A percentile compares a stretch with the other conserved stretches of the same genome.
These are phyloP conservation scores for Helicorthomorpha holstii DNA, from an alignment of 1,140 invertebrate genomes.

Conservation along the genomic window DNA sequence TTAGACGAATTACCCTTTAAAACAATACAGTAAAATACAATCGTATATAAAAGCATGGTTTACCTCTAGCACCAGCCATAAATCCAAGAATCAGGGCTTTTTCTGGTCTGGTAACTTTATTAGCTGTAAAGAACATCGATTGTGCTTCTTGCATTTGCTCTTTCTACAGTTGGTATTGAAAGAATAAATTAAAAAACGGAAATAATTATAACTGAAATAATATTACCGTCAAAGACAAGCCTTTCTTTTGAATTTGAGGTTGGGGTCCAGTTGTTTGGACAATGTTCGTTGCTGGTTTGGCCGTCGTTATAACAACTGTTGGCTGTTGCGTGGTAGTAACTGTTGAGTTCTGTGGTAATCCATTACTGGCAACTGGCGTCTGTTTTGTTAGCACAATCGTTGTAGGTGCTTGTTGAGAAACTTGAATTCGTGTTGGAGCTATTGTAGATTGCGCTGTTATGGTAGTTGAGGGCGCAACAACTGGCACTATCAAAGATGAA, in stretches of 20 bases:
- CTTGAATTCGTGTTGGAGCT: too few relatives aligned
- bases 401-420: too few relatives aligned
- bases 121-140: conserved; percentile 92
- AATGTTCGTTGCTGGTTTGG: too few relatives aligned
- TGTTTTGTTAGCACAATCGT: too few relatives aligned
- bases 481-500: too few relatives aligned
- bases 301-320: neutral
- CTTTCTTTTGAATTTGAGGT: conserved; percentile 27
- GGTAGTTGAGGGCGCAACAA: too few relatives aligned
- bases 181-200: neutral
- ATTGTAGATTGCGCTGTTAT: too few relatives aligned
- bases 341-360: too few relatives aligned
- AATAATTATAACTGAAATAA: conserved; percentile 13
- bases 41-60: conserved; percentile 11
- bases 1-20: too few relatives aligned
- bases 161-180: conserved; percentile 29
- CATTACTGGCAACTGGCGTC: too few relatives aligned
- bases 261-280: too few relatives aligned
- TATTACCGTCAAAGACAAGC: conserved; percentile 59
- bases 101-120: conserved; percentile 85
- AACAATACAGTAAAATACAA: conserved; percentile 1
- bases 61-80: conserved; percentile 87
- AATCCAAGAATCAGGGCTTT: conserved; percentile 95
- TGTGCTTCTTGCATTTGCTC: conserved; percentile 94
- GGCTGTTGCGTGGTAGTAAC: neutral